Evolutionary conservation across 2,888 invertebrate genomes (phyloP), one percentile per base, ranked within the genome.

Genomic region (Agrochola circellaris): DNA sequence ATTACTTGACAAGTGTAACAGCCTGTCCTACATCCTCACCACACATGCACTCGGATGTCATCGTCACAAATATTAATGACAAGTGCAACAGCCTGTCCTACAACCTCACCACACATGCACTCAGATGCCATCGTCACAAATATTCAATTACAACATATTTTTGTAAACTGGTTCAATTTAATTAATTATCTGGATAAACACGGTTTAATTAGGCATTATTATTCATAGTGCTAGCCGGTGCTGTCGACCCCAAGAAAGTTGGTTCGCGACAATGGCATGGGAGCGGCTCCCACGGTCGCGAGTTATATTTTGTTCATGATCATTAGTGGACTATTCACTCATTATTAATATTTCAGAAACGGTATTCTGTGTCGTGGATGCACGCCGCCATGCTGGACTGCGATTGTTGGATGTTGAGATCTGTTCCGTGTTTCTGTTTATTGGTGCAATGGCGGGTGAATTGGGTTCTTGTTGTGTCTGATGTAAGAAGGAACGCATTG

Each of bases 261-360:
- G 85, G 75, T 76, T 82, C 74, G 83, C 86, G 89, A 91, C 91
- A 93, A 92, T 92, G 92, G 90, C 91, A 79, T 92, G 93, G 89
- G 93, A 93, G 89, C 82, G 60, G 84, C 82, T 95, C 95, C 92
- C 95, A 95, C 94, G 93, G 87, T 89, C 91, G 82, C 83, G 82
- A 80, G 77, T 86, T 88, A 90, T 90, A 91, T 92, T 93, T 90
- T 90, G 92, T 92, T 88, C 90, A 91, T 83, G 88, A 94, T 95
- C 95, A 94, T 95, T 95, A 95, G 94, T 93, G 94, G 92, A 91
- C 92, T 90, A 89, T 89, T 90, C 91, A 90, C 92, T 92, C 92
- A 92, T 94, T 95, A 95, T 95, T 96, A 95, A 95, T 96, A 96
- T 95, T 94, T 94, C 92, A 92, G 93, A 91, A 95, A 95, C 96